Percentiles rank a stretch among this genome's conserved stretches.
phyloP scores from a whole-genome alignment of 2,888 invertebrate genomes.

The Alloscopus bannaensis region DNA sequence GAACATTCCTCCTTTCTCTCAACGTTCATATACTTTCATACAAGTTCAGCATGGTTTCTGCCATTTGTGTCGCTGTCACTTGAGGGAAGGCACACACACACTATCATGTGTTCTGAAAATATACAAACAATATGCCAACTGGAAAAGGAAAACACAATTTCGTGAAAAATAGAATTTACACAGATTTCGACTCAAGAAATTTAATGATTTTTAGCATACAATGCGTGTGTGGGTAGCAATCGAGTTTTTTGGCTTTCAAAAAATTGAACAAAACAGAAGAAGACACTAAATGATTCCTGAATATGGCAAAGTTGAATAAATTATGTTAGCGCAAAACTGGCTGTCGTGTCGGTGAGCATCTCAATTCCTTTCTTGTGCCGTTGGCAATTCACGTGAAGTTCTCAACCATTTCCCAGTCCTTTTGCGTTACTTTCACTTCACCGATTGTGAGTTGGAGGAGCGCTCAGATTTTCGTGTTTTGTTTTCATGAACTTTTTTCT shows the following conservation, averaged over 20 bases:
- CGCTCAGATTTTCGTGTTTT: no score
- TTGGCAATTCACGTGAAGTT: conserved; percentile 35
- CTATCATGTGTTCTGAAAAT: no score
- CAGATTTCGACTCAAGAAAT: not conserved
- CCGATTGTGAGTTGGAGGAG: conserved; percentile 6
- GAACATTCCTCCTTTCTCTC: conserved; percentile 6
- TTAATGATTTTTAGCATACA: conserved; percentile 6
- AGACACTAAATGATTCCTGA: no score
- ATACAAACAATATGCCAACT: conserved; percentile 46
- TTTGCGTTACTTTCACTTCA: conserved; percentile 44
- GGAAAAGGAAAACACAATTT: conserved; percentile 26
- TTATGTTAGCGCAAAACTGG: no score
- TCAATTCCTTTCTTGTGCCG: no score
- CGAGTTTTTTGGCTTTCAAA: no score
- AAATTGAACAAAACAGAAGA: no score
- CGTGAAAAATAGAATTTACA: conserved; percentile 18
- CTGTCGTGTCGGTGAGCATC: no score
- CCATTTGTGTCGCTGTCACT: conserved; percentile 39
- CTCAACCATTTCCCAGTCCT: conserved; percentile 23
- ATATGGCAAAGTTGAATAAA: no score
- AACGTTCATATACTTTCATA: not conserved
- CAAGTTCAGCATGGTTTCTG: not conserved
- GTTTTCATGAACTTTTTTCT: conserved; percentile 27
- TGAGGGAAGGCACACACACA: conserved; percentile 16
- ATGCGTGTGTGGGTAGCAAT: no score